Base-by-base conservation (phyloP, 2,113 vertebrate genomes). In the Aspiorhynchus laticeps region DNA sequence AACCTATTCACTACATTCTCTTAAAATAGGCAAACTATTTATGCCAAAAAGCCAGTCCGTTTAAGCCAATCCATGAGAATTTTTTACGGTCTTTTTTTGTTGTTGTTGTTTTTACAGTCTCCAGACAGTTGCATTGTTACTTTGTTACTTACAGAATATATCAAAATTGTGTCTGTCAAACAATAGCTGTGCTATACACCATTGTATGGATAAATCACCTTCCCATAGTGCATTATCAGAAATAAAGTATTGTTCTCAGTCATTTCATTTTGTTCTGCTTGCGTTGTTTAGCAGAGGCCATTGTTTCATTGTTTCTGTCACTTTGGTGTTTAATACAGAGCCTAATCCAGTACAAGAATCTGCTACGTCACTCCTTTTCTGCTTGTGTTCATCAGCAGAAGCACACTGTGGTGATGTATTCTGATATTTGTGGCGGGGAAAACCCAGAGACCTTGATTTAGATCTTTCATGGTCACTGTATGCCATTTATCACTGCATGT, bases 221-320 rank as follows among this genome's bases (percentile, higher is more conserved):
- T 36, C 7, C 67, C 8, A 38, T 38, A 17, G 19, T 61, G 56
- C 24, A 10, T 59, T n/a, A n/a, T 9, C 21, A n/a, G 24, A 41
- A 56, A 59, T 81, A 53, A 65, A 77, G 33, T 61, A 71, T 84
- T 86, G 80, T 83, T 87, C 43, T 85, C 56, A 63, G 46, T 84
- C 61, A 74, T 80, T n/a, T 61, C 24, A n/a, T 10, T 24, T 59
- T 69, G 33, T 74, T 74, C 73, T 71, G 33, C 65, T 89, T 87
- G 56, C 80, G 53, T 63, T 88, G 43, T 88, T 77, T 15, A 56
- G 33, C 33, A 61, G 24, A 61, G 8, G 56, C 56, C 56, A 38
- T 80, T 69, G 56, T 33, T 31, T n/a, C 80, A 79, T 87, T 67
- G 48, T 36, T 56, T 56, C 28, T 79, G 28, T 33, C 46, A 59